Percentiles rank a stretch among this genome's conserved stretches.
phyloP scores from a whole-genome alignment of 2,113 vertebrate species.

The Calidris pugnax region DNA sequence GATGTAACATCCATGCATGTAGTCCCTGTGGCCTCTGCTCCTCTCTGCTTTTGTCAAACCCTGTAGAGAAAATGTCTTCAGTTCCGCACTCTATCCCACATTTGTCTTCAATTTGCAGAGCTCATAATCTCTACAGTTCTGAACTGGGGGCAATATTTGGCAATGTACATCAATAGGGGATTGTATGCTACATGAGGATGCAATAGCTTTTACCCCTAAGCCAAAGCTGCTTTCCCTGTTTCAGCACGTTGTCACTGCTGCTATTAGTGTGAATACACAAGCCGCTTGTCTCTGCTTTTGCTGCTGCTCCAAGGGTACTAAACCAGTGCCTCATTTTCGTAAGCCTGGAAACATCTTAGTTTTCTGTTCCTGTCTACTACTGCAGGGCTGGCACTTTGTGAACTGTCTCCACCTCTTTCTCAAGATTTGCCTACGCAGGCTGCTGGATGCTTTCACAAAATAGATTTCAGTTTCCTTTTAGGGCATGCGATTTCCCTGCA shows the following conservation, averaged over 20 bases:
- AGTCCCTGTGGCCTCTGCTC: not conserved
- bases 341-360: not conserved
- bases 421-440: not conserved
- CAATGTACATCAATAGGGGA: not conserved
- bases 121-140: not conserved
- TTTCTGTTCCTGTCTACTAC: not conserved
- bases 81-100: not conserved
- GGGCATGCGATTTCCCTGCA: not conserved
- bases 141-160: not conserved
- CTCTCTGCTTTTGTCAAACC: not conserved
- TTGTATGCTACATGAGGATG: not conserved
- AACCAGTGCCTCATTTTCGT: not conserved
- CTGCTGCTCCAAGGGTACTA: not conserved
- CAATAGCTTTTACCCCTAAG: not conserved
- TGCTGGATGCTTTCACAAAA: not conserved
- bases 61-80: not conserved
- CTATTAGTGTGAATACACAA: not conserved
- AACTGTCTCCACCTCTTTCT: not conserved
- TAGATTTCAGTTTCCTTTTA: not conserved
- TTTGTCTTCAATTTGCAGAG: not conserved
- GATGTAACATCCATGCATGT: not conserved
- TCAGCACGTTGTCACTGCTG: not conserved
- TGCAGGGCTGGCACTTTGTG: not conserved
- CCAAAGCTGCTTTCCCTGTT: not conserved
- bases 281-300: not conserved